Percentiles rank a stretch among this genome's conserved stretches.
Evolutionary conservation across 1,140 invertebrate genomes (phyloP).

Genomic region (Pollicipes pollicipes): DNA sequence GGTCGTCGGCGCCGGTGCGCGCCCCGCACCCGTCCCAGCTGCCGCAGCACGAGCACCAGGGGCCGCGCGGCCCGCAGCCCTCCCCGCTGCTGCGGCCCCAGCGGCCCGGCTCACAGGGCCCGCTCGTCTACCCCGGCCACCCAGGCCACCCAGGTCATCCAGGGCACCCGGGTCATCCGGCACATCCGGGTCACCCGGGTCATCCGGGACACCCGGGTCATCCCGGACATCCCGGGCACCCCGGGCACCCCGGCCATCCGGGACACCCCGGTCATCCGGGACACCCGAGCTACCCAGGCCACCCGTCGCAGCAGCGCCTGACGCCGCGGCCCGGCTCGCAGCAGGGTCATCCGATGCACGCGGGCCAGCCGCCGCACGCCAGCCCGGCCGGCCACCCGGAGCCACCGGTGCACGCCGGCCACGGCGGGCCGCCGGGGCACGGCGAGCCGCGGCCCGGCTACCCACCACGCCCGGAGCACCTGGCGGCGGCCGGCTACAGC

Average conservation of each 20-base stretch:
- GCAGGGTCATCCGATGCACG: background rate
- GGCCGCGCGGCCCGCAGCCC: slow-evolving; percentile 1
- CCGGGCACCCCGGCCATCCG: slow-evolving; percentile 12
- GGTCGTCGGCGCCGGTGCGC: background rate
- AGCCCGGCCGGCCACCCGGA: background rate
- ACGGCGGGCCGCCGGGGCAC: background rate
- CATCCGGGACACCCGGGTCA: slow-evolving; percentile 11
- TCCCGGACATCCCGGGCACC: slow-evolving; percentile 11
- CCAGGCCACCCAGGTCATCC: slow-evolving; percentile 8
- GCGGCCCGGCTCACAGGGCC: slow-evolving; percentile 13
- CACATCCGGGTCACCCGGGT: slow-evolving; percentile 5
- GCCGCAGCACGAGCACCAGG: slow-evolving; percentile 6
- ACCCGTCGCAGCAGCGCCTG: slow-evolving; percentile 7
- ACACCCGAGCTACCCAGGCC: slow-evolving; percentile 12
- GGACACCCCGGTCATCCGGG: slow-evolving; percentile 8
- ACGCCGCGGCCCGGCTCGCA: slow-evolving; percentile 8
- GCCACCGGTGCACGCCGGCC: background rate
- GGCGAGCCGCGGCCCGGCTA: background rate
- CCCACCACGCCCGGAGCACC: no score
- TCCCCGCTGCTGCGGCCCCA: slow-evolving; percentile 6
- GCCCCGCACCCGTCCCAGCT: slow-evolving; percentile 8
- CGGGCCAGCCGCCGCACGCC: no score
- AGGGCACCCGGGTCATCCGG: slow-evolving; percentile 4
- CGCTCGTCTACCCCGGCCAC: slow-evolving; percentile 14
- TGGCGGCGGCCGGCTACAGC: background rate